Base-by-base conservation (phyloP, 2,797 vertebrate genomes). In the Falco naumanni region DNA sequence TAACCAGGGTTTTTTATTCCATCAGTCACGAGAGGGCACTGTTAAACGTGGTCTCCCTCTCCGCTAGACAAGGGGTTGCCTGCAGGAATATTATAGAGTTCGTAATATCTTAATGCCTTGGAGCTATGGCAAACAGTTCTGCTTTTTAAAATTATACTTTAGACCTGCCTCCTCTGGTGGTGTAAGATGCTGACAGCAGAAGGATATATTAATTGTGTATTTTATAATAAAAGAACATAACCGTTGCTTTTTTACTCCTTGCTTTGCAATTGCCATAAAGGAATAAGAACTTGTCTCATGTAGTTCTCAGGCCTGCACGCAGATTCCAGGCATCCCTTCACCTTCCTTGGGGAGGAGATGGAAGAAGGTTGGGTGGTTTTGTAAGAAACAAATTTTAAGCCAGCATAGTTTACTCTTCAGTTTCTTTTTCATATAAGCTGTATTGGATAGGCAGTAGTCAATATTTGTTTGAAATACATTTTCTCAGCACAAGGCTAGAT, bases 21-120 rank as follows among this genome's bases (percentile, higher is more conserved):
- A 9, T 20, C 68, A 60, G 64, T 77, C 87, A 94, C 4, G 0
- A 87, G 91, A 94, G 76, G 84, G 60, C 91, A 61, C 68, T 88
- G 34, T 66, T 78, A 63, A 83, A 64, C 56, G 13, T 8, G 45
- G 7, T 63, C 87, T 79, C 31, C 63, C 34, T 63, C 53, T 57
- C 25, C 34, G 64, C 61, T 17, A 2, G 13, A 1, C 1, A 0
- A 48, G 33, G 21, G 10, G 15, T 5, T 59, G 41, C 50, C 34
- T 33, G 29, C 43, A 43, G 54, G 47, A 79, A 10, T 12, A 11
- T 0, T 1, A 14, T 0, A 9, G 34, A 34, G 19, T 74, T 59
- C 47, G 28, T 51, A 34, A 1, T 10, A 15, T 15, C 28, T 33
- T 47, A 33, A 48, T 65, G 75, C 26, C 43, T 65, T 21, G 37